phyloP scores from a whole-genome alignment of 2,888 invertebrate genomes.

The Scaptomyza caliginosa region DNA sequence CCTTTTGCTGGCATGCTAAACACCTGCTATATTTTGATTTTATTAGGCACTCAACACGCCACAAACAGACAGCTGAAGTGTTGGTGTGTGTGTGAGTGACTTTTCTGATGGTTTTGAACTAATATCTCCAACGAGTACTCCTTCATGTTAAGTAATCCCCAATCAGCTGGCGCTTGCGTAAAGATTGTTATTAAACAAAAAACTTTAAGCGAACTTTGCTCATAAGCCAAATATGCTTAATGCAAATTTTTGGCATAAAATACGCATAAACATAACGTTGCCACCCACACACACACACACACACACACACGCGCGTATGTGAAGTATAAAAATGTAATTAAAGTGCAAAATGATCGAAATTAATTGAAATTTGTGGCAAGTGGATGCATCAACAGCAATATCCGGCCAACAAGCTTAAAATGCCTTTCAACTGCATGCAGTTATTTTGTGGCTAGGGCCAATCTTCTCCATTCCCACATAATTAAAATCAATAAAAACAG shows the following conservation, averaged over 20 bases:
- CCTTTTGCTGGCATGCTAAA: conserved; percentile 51
- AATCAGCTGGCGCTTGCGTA: too few species aligned
- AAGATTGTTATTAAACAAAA: too few species aligned
- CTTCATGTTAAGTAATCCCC: too few species aligned
- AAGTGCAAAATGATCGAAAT: conserved; percentile 33
- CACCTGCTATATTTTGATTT: conserved; percentile 72
- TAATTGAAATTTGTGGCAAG: conserved; percentile 8
- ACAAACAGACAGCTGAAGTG: conserved; percentile 14
- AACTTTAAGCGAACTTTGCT: conserved; percentile 24
- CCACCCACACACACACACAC: conserved; percentile 13
- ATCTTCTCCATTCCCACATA: neutral
- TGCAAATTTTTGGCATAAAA: conserved; percentile 32
- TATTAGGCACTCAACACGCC: conserved; percentile 73
- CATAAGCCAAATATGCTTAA: conserved; percentile 50
- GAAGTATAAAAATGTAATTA: conserved; percentile 13
- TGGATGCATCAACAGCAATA: too few species aligned
- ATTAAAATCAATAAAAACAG: conserved; percentile 37
- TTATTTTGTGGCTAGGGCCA: neutral
- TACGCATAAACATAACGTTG: conserved; percentile 44
- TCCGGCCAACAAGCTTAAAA: conserved; percentile 1
- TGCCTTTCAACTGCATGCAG: conserved; percentile 29
- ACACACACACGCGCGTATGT: conserved; percentile 1
- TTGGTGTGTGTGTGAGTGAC: neutral
- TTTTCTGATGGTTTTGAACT: too few species aligned
- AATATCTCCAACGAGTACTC: too few species aligned